Percentiles rank a stretch among this genome's conserved stretches.
phyloP scores from a whole-genome alignment of 1,140 invertebrate genomes.

The Wasmannia auropunctata region DNA sequence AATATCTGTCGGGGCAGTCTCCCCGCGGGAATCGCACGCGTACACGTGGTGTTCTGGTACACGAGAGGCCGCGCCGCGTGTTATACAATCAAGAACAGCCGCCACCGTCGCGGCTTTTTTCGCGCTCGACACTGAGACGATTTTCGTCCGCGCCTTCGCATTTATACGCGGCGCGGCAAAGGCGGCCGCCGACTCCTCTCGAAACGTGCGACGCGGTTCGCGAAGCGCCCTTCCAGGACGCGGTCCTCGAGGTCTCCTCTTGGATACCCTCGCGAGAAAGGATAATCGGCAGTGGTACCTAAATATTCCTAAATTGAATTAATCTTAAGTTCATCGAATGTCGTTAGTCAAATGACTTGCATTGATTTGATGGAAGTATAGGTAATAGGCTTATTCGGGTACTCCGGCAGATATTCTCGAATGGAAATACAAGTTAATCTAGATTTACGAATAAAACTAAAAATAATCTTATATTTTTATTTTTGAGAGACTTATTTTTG shows the following conservation, averaged over 20 bases:
- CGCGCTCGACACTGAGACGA: conserved; percentile 71
- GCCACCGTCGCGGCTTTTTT: conserved; percentile 61
- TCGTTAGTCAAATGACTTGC: neutral
- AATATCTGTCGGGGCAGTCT: neutral
- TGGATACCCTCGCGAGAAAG: neutral
- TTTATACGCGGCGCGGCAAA: conserved; percentile 68
- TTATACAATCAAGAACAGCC: too few species aligned
- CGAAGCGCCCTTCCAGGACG: conserved; percentile 55
- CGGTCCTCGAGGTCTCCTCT: conserved; percentile 54
- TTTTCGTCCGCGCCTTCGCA: conserved; percentile 71
- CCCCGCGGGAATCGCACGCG: neutral
- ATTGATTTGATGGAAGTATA: neutral
- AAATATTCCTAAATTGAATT: neutral
- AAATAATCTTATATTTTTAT: neutral
- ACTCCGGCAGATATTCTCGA: neutral
- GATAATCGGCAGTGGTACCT: neutral
- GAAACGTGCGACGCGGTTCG: conserved; percentile 45
- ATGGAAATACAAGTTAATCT: neutral
- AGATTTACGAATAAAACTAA: neutral
- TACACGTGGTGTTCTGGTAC: neutral
- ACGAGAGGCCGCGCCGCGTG: neutral
- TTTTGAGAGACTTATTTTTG: neutral
- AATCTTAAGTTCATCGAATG: too few species aligned
- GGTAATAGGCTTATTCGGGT: neutral
- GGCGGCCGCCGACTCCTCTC: conserved; percentile 36